Evolutionary conservation across 2,888 invertebrate species (phyloP).

Genomic region (Theretra japonica): DNA sequence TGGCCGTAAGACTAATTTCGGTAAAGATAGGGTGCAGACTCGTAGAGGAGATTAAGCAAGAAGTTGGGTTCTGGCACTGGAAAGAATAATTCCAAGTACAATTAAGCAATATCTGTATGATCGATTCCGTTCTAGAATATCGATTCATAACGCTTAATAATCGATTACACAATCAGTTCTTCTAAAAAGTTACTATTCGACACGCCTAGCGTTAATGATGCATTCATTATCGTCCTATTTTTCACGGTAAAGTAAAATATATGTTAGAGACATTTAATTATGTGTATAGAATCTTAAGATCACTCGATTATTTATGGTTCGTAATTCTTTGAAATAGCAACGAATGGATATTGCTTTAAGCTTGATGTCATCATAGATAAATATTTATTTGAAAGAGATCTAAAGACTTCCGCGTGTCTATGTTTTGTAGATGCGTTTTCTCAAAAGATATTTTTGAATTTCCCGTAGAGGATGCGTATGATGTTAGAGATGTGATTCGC

Average conservation of each 20-base stretch:
- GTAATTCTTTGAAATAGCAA: slow-evolving; percentile 16
- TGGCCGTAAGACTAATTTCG: no score
- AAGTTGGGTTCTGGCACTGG: no score
- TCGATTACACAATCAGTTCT: not conserved
- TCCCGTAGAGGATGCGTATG: no score
- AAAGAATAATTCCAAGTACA: no score
- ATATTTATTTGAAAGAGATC: slow-evolving; percentile 3
- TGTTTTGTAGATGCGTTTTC: no score
- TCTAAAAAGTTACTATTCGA: not conserved
- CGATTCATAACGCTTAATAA: not conserved
- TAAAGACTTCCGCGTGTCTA: slow-evolving; percentile 19
- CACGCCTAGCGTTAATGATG: slow-evolving; percentile 22
- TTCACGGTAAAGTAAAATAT: slow-evolving; percentile 28
- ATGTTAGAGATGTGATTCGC: no score
- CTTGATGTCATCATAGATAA: slow-evolving; percentile 1
- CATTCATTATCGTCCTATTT: slow-evolving; percentile 34
- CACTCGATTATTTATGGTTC: slow-evolving; percentile 19
- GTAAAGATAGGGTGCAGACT: no score
- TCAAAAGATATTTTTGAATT: not conserved
- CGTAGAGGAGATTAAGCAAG: no score
- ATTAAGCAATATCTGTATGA: no score
- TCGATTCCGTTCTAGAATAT: not conserved
- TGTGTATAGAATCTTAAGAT: slow-evolving; percentile 16
- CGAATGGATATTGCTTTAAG: slow-evolving; percentile 16
- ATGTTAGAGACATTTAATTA: slow-evolving; percentile 19